Percentiles rank a stretch among this genome's conserved stretches.
Conservation (phyloP, 2,888 invertebrate species). For the Aspidiotus destructor region DNA sequence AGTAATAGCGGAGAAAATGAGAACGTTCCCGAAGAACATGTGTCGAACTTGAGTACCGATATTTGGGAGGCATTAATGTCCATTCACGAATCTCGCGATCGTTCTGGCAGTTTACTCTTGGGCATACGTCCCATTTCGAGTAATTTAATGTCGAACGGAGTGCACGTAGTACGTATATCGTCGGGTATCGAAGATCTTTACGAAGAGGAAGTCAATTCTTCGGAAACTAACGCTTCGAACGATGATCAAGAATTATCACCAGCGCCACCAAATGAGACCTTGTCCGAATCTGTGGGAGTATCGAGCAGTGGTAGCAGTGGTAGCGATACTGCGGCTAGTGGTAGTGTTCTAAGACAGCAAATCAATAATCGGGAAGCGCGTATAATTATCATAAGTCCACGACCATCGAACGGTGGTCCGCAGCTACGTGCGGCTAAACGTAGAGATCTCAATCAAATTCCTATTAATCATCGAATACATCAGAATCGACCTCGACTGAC, state of each 20-base stretch:
- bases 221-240: slow-evolving; percentile 11
- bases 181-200: slow-evolving; percentile 37
- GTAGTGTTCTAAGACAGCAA: background rate
- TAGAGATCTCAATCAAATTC: slow-evolving; percentile 16
- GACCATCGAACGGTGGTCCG: slow-evolving; percentile 2
- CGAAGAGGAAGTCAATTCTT: slow-evolving; percentile 28
- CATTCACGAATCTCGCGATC: slow-evolving; percentile 23
- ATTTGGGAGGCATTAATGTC: slow-evolving; percentile 54
- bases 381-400: slow-evolving; percentile 10
- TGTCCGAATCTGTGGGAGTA: background rate
- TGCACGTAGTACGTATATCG: slow-evolving; percentile 38
- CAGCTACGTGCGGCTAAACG: background rate
- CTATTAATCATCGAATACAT: slow-evolving; percentile 37
- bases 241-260: background rate
- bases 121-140: slow-evolving; percentile 9
- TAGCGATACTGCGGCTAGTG: background rate
- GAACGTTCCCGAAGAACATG: no score
- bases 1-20: no score
- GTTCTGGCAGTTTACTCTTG: slow-evolving; percentile 8
- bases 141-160: slow-evolving; percentile 13
- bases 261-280: background rate
- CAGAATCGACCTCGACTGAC: slow-evolving; percentile 68
- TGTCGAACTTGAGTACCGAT: background rate
- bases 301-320: slow-evolving; percentile 1
- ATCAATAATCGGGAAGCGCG: background rate